These are phyloP conservation scores for Cryptophagus acutangulus DNA, from an alignment of 2,888 invertebrate species.

Conservation along the genomic window DNA sequence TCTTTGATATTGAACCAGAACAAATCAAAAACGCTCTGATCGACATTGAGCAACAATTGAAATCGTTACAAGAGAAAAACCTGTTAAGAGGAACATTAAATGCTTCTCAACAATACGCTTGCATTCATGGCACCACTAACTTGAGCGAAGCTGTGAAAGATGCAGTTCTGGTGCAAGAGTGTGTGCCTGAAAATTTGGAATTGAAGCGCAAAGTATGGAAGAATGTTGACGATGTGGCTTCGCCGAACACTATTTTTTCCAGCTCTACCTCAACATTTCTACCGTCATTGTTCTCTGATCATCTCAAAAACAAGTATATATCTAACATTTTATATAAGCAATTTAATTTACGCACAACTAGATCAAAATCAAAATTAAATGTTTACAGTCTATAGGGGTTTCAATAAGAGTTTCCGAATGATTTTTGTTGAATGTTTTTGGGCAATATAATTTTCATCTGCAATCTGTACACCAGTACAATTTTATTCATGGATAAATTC, in stretches of 20 bases:
- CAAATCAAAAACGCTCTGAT: constrained; percentile 70
- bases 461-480: too few relatives aligned
- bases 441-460: too few relatives aligned
- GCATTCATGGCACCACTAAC: constrained; percentile 71
- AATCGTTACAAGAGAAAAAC: constrained; percentile 63
- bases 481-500: too few relatives aligned
- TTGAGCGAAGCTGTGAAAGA: constrained; percentile 68
- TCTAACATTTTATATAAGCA: too few relatives aligned
- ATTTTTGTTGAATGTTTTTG: too few relatives aligned
- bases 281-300: constrained; percentile 81
- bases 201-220: constrained; percentile 77
- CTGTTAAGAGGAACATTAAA: constrained; percentile 71
- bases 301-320: constrained; percentile 65
- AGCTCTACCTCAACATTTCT: constrained; percentile 92
- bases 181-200: constrained; percentile 84
- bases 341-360: too few relatives aligned
- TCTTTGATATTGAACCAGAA: constrained; percentile 77
- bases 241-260: constrained; percentile 74
- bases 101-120: constrained; percentile 68
- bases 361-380: background rate
- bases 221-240: constrained; percentile 71
- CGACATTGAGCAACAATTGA: constrained; percentile 69
- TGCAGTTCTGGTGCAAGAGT: constrained; percentile 85
- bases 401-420: too few relatives aligned
- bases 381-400: too few relatives aligned